Evolutionary conservation across 64 coral and sea anemone species (phyloP).

Genomic region (Acropora tenuis): DNA sequence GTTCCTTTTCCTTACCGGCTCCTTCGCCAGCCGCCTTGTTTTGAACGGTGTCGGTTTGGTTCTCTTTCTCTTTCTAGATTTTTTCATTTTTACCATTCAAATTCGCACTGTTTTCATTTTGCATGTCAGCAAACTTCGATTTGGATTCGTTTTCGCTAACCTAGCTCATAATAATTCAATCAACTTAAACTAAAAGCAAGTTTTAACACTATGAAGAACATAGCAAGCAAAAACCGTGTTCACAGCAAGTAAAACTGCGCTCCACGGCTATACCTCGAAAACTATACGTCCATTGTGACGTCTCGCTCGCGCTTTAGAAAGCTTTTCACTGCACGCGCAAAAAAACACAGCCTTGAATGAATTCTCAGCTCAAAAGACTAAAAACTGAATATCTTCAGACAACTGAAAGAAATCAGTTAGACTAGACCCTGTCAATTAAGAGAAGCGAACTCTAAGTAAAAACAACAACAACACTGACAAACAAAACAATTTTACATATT

Average conservation of each 20-base stretch:
- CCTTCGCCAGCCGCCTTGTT: background rate
- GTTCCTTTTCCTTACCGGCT: background rate
- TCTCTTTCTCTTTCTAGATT: background rate
- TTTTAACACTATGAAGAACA: background rate
- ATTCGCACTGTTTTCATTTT: background rate
- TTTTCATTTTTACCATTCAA: background rate
- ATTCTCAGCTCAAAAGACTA: no score
- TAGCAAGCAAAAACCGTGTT: background rate
- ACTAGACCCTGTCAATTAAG: no score
- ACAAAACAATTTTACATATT: no score
- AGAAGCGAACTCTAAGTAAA: no score
- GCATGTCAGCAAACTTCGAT: background rate
- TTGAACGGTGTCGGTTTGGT: background rate
- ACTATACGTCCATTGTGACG: background rate
- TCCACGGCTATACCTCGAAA: background rate
- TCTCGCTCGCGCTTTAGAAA: background rate
- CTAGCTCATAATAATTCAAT: background rate
- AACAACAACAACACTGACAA: no score
- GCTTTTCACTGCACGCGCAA: background rate
- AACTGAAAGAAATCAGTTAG: no score
- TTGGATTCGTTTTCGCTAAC: background rate
- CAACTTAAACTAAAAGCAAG: background rate
- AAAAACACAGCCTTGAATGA: background rate
- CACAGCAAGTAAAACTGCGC: background rate
- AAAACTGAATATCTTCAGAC: no score